Conservation (phyloP, 1,140 invertebrate genomes). For the Drosophila funebris region DNA sequence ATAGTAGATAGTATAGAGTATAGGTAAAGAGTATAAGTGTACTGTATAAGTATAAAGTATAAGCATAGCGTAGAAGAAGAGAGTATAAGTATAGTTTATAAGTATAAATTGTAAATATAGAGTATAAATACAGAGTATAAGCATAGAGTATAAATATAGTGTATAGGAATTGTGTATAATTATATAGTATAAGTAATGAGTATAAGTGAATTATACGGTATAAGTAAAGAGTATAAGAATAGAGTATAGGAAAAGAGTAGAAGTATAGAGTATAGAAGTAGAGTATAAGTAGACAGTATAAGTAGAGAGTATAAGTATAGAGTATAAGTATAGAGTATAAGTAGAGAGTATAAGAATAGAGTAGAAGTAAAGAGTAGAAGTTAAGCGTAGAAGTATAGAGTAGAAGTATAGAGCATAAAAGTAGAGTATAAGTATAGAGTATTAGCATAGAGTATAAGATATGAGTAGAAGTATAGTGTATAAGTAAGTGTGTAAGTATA, state of each 20-base stretch:
- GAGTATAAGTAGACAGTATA: background rate
- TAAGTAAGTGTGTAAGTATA: no score
- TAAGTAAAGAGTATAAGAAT: background rate
- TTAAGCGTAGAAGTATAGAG: no score
- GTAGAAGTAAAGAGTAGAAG: no score
- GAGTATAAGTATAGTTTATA: background rate
- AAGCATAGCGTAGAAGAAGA: background rate
- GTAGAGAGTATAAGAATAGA: no score
- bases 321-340: background rate
- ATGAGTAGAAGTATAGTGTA: no score
- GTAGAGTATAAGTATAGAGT: no score
- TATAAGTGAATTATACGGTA: background rate
- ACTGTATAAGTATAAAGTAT: background rate
- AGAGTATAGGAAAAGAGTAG: background rate
- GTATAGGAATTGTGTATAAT: no score
- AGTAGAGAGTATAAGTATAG: background rate
- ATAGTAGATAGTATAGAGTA: no score
- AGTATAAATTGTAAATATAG: background rate
- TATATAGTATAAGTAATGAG: background rate
- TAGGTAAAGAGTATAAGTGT: background rate
- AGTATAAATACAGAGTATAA: background rate
- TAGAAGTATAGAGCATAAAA: no score
- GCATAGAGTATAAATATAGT: background rate
- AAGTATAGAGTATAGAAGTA: background rate
- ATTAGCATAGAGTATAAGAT: no score